Evolutionary conservation across 2,797 vertebrate genomes (phyloP).

Genomic region (Distichodus sexfasciatus): DNA sequence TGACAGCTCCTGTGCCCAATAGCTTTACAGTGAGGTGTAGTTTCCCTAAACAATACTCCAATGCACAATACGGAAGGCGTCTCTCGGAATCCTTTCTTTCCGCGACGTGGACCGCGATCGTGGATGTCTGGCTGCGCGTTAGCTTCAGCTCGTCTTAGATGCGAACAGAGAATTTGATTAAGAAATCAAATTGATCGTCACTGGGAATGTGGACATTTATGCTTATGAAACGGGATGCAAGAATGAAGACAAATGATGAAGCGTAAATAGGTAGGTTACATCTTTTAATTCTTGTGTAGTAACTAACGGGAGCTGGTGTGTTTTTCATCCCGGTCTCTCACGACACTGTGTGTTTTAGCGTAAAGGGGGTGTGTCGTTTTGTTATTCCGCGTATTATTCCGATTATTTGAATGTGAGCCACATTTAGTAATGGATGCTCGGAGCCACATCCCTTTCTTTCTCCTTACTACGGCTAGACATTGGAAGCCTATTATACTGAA

Average conservation of each 20-base stretch:
- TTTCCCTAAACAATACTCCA: slow-evolving; percentile 46
- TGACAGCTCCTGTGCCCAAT: slow-evolving; percentile 36
- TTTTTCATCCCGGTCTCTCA: no score
- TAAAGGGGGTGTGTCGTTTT: no score
- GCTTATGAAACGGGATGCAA: slow-evolving; percentile 4
- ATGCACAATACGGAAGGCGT: slow-evolving; percentile 50
- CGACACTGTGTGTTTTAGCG: no score
- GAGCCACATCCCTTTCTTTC: no score
- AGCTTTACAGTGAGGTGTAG: not conserved
- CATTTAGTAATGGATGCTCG: no score
- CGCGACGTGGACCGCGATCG: slow-evolving; percentile 58
- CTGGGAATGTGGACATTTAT: not conserved
- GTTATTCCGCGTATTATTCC: no score
- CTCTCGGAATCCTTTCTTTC: slow-evolving; percentile 56
- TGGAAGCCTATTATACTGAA: no score
- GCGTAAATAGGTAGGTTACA: slow-evolving; percentile 13
- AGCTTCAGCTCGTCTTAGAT: not conserved
- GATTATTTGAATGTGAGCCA: no score
- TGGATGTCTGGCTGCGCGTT: slow-evolving; percentile 4
- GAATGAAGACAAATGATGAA: slow-evolving; percentile 21
- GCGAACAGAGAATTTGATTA: not conserved
- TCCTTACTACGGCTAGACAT: no score
- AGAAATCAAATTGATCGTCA: not conserved
- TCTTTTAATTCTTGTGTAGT: no score
- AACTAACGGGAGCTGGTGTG: no score